These are phyloP conservation scores for Gallinago paraguaiae DNA, from an alignment of 2,113 vertebrate species.

Conservation along the genomic window DNA sequence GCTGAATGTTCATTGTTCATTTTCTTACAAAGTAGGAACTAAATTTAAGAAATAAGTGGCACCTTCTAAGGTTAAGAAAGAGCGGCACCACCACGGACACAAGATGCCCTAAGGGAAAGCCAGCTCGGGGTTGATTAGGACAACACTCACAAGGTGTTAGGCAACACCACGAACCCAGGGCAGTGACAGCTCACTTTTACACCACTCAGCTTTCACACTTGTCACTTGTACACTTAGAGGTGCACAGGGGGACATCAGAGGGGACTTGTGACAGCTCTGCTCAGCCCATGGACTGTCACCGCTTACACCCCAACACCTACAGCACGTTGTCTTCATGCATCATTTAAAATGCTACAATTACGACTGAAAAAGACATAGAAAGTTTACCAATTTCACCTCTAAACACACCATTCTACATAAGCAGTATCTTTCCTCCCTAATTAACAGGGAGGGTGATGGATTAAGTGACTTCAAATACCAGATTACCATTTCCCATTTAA, in stretches of 20 bases:
- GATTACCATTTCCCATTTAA: background rate
- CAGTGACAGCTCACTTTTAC: background rate
- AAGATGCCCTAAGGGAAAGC: background rate
- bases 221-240: background rate
- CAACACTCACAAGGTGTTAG: background rate
- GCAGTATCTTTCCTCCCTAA: background rate
- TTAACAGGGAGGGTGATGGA: background rate
- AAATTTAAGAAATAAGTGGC: background rate
- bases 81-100: background rate
- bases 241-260: background rate
- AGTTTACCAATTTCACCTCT: background rate
- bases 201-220: background rate
- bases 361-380: fast-evolving
- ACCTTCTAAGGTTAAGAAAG: too few relatives aligned
- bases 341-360: background rate
- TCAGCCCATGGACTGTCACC: background rate
- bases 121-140: background rate
- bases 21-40: background rate
- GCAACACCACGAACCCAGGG: background rate
- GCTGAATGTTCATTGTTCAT: background rate
- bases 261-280: background rate
- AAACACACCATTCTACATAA: background rate
- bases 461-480: background rate
- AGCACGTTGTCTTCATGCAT: too few relatives aligned
- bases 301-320: background rate